Evolutionary conservation across 2,888 invertebrate genomes (phyloP), one percentile per base, ranked within the genome.

Genomic region (Hirtodrosophila histrioides): DNA sequence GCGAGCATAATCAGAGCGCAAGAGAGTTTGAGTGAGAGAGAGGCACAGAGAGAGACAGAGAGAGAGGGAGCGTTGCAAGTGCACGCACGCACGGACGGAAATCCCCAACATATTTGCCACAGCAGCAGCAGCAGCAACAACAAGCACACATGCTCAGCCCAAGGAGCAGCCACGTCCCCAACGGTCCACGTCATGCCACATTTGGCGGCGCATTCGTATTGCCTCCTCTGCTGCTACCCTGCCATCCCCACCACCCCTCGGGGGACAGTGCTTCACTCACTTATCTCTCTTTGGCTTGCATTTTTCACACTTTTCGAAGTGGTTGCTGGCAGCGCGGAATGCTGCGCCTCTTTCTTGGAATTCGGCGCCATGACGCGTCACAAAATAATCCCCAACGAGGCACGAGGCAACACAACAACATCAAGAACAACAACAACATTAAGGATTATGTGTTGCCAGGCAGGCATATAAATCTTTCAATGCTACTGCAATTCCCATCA

Each of bases 331-430:
- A 57, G 31, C 24, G 49, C 53, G 75, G 75, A 80, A 81, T 83
- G 88, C 83, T 83, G 79, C 83, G 70, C 80, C 88, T 73, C 58
- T 80, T 77, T 84, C 84, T 83, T 49, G 88, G 84, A 84, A 84
- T 88, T 85, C 50, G 73, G 45, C 60, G 66, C 55, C 67, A 82
- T 79, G 87, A 81, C 82, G 85, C 87, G 85, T 67, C 85, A 73
- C 73, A 62, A 66, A 60, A 54, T 66, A 79, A 68, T 73, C 73
- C 63, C 53, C 49, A 60, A 31, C 44, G 49, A 4, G 31, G 31
- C 31, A 31, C 31, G 31, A 7, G 31, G 6, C 36, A 54, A 23
- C 46, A 39, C 39, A 45, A 9, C 7, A 51, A 5, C 6, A 40
- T 48, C 41, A 27, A 3, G 27, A 55, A 8, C 31, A 43, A 44